These are phyloP conservation scores for Enchytraeus crypticus DNA, from an alignment of 2,888 invertebrate species.

Conservation along the genomic window DNA sequence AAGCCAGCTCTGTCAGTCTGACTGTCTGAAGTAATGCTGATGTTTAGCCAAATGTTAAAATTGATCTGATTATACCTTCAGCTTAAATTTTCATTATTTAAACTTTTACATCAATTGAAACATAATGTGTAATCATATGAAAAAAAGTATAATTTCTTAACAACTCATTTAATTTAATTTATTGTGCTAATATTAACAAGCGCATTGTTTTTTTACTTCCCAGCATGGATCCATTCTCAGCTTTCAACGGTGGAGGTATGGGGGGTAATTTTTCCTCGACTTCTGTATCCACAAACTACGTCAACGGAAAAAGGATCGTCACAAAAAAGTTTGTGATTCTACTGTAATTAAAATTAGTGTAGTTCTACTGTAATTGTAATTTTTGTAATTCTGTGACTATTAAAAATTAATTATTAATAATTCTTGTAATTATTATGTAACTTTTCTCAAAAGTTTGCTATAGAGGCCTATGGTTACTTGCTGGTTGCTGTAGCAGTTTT, in stretches of 20 bases:
- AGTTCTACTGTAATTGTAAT: not conserved
- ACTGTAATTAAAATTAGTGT: not conserved
- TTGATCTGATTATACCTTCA: too few species aligned
- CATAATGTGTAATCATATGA: too few species aligned
- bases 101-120: too few species aligned
- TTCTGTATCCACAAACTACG: conserved; percentile 84
- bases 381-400: not conserved
- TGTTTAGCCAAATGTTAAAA: too few species aligned
- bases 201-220: not conserved
- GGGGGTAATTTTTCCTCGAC: conserved; percentile 53
- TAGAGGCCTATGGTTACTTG: too few species aligned
- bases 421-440: not conserved
- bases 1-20: too few species aligned
- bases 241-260: conserved; percentile 28
- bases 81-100: too few species aligned
- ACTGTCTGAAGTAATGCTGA: too few species aligned
- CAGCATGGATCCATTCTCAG: not conserved
- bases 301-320: conserved; percentile 91
- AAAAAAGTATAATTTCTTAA: too few species aligned
- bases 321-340: conserved; percentile 74
- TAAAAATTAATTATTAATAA: not conserved
- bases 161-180: not conserved
- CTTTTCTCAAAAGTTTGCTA: not conserved
- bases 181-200: not conserved
- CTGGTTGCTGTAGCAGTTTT: too few species aligned